Percentiles rank a stretch among this genome's conserved stretches.
These are phyloP conservation scores for Saxidomus purpurata DNA, from an alignment of 1,140 invertebrate species.

Conservation along the genomic window DNA sequence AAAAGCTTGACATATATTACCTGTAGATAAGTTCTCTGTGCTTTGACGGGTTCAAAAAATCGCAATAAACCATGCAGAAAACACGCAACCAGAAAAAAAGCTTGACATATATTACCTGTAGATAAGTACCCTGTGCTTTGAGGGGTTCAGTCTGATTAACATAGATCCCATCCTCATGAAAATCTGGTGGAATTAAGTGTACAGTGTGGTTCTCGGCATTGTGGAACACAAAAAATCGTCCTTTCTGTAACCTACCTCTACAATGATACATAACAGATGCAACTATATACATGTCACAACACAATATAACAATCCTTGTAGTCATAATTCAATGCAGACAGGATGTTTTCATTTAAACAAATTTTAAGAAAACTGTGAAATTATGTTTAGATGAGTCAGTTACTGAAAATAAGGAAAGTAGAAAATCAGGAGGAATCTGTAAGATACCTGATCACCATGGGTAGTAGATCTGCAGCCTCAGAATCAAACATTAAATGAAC, in stretches of 20 bases:
- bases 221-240: slow-evolving; percentile 78
- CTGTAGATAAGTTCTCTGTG: slow-evolving; percentile 74
- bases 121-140: slow-evolving; percentile 71
- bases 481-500: slow-evolving; percentile 78
- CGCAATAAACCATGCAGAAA: too few species aligned
- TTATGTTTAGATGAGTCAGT: too few species aligned
- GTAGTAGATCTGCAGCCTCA: slow-evolving; percentile 78
- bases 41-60: slow-evolving; percentile 74
- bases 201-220: slow-evolving; percentile 74
- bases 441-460: slow-evolving; percentile 77
- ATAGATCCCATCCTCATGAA: slow-evolving; percentile 63
- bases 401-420: too few species aligned
- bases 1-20: too few species aligned
- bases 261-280: not conserved
- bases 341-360: too few species aligned
- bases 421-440: too few species aligned
- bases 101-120: slow-evolving; percentile 75
- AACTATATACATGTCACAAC: not conserved
- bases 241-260: slow-evolving; percentile 77
- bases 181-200: slow-evolving; percentile 74
- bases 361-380: too few species aligned
- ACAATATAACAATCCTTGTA: not conserved
- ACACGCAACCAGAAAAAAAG: too few species aligned
- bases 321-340: too few species aligned
- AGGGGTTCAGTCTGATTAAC: slow-evolving; percentile 73